Percentiles rank a stretch among this genome's conserved stretches.
These are phyloP conservation scores for Ophion ellenae DNA, from an alignment of 2,888 invertebrate species.

Conservation along the genomic window DNA sequence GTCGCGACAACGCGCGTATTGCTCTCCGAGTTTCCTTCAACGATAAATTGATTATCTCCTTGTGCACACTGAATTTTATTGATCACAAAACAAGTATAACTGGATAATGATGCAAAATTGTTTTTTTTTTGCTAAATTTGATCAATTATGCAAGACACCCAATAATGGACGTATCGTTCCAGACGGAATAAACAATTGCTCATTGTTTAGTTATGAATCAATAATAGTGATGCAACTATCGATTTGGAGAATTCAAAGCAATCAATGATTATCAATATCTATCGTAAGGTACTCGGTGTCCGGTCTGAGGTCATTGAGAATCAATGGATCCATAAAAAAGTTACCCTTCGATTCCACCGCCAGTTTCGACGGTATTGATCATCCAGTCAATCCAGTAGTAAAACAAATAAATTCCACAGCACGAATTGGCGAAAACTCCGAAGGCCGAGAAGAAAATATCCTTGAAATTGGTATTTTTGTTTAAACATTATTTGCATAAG, in stretches of 20 bases:
- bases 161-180: no score
- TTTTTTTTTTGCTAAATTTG: no score
- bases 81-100: no score
- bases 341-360: conserved; percentile 64
- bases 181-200: no score
- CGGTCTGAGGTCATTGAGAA: background rate
- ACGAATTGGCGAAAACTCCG: conserved; percentile 67
- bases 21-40: no score
- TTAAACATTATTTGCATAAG: conserved; percentile 1
- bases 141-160: no score
- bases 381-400: conserved; percentile 70
- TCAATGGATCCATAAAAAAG: background rate
- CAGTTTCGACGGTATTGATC: conserved; percentile 17
- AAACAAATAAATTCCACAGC: conserved; percentile 69
- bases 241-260: background rate
- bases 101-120: no score
- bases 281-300: background rate
- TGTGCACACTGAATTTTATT: no score
- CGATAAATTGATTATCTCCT: no score
- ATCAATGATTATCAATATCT: background rate
- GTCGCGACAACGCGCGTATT: background rate
- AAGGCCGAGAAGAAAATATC: conserved; percentile 62
- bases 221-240: no score
- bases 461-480: background rate
- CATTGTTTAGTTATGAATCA: no score